A percentile compares a stretch with the other conserved stretches of the same genome.
Evolutionary conservation across 2,888 invertebrate genomes (phyloP).

Genomic region (Mesorhabditis sp.): DNA sequence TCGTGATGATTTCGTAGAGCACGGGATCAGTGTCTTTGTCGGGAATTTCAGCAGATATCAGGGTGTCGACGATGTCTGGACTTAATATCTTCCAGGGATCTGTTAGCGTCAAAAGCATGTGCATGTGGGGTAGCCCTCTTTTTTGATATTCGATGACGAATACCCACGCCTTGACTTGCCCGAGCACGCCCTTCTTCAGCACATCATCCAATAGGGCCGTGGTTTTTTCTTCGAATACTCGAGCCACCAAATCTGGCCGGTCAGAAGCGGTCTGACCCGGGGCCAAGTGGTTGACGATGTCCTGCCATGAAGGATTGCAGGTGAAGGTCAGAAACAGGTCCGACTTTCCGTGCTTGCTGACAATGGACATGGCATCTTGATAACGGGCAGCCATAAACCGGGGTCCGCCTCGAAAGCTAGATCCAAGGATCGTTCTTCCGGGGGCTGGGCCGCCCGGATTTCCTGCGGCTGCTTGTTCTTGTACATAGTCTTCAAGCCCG

Average conservation of each 20-base stretch:
- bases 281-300: constrained; percentile 39
- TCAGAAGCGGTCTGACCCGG: constrained; percentile 22
- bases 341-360: constrained; percentile 45
- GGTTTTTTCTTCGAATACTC: constrained; percentile 48
- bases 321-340: constrained; percentile 54
- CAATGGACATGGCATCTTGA: constrained; percentile 55
- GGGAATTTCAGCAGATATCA: constrained; percentile 28
- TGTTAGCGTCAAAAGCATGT: constrained; percentile 36
- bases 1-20: constrained; percentile 26
- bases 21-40: constrained; percentile 23
- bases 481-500: constrained; percentile 35
- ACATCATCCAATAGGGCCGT: constrained; percentile 36
- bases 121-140: constrained; percentile 51
- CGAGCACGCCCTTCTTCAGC: constrained; percentile 31
- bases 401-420: constrained; percentile 55
- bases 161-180: constrained; percentile 30
- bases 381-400: constrained; percentile 48
- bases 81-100: neutral
- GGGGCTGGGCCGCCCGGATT: too few species aligned
- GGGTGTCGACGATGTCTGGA: neutral
- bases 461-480: too few species aligned
- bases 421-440: constrained; percentile 41
- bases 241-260: constrained; percentile 44
- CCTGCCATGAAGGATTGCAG: constrained; percentile 54
- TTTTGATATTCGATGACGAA: constrained; percentile 55